Evolutionary conservation across 2,888 invertebrate species (phyloP).

Genomic region (Dolichomitus sp.): DNA sequence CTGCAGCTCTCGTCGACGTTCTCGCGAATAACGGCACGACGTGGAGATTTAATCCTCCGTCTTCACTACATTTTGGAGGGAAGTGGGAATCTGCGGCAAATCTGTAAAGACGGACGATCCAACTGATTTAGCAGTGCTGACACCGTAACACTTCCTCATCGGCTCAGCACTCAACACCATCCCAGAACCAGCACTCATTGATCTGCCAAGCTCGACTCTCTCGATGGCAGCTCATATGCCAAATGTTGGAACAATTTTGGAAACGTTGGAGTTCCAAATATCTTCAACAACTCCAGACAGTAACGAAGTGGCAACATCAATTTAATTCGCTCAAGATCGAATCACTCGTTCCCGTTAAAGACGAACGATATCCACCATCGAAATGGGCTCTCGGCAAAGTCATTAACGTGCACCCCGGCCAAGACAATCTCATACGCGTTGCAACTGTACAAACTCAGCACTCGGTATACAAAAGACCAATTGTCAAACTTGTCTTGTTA

Average conservation of each 20-base stretch:
- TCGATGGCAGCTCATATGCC: constrained; percentile 18
- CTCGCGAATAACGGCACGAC: not conserved
- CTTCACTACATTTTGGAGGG: not conserved
- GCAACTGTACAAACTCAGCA: constrained; percentile 52
- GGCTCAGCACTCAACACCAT: not conserved
- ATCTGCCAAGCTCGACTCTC: not conserved
- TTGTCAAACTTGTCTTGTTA: constrained; percentile 13
- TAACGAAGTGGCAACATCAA: constrained; percentile 49
- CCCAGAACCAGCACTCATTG: not conserved
- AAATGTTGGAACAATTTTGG: too few relatives aligned
- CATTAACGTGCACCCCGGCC: too few relatives aligned
- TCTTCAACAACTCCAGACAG: constrained; percentile 53
- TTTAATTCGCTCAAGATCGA: constrained; percentile 51
- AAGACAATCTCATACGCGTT: constrained; percentile 59
- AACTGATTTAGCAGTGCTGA: not conserved
- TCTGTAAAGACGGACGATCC: not conserved
- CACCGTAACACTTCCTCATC: not conserved
- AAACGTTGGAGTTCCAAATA: constrained; percentile 62
- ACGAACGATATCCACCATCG: constrained; percentile 60
- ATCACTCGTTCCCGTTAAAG: constrained; percentile 55
- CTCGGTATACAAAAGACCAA: not conserved
- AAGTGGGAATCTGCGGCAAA: not conserved
- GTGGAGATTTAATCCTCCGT: not conserved
- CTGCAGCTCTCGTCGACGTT: not conserved
- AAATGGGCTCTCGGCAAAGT: constrained; percentile 66